Base-by-base conservation (phyloP, 1,140 invertebrate species). In the Drosophila sp. region DNA sequence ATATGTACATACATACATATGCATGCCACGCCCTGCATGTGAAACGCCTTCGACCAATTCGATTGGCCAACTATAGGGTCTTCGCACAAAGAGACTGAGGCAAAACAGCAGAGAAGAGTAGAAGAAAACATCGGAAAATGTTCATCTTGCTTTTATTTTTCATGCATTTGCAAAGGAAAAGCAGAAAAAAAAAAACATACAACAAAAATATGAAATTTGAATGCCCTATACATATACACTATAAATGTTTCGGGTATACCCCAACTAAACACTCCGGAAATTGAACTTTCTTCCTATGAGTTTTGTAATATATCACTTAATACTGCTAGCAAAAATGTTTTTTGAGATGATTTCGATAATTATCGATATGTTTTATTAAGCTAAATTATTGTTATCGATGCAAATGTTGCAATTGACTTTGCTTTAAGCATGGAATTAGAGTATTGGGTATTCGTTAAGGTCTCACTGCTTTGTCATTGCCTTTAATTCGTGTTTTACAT, bases 11-110 rank as follows among this genome's bases (percentile, higher is more conserved):
- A 60, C 23, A 58, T 35, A 58, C 23, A 17, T 27, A 57, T 58
- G 27, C 11, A 60, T 79, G 83, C 79, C 79, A 86, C 83, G 83
- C 83, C 83, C 77, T 64, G 64, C 72, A 62, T 44, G 72, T 64
- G 50, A 72, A 58, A 60, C 60, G 73, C 73, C 72, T 76, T 32
- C 66, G 23, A 72, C 29, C 79, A 66, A 70, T 86, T 70, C 76
- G 79, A 86, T 86, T 86, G 83, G 73, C 73, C 73, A 60, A 66
- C 41, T 35, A 35, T 23, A 35, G 25, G 56, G 50, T 29, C 25
- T 29, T 11, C 11, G 27, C 50, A 10, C 25, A 54, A 5, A 47
- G 30, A 6, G 32, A 38, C 57, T 32, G 72, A 56, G 38, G 62
- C 66, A 61, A 44, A 66, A n/a, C 32, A 32, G 41, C 32, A 29